Base-by-base conservation (phyloP, 2,888 invertebrate species). In the Leucoptera coffeella region DNA sequence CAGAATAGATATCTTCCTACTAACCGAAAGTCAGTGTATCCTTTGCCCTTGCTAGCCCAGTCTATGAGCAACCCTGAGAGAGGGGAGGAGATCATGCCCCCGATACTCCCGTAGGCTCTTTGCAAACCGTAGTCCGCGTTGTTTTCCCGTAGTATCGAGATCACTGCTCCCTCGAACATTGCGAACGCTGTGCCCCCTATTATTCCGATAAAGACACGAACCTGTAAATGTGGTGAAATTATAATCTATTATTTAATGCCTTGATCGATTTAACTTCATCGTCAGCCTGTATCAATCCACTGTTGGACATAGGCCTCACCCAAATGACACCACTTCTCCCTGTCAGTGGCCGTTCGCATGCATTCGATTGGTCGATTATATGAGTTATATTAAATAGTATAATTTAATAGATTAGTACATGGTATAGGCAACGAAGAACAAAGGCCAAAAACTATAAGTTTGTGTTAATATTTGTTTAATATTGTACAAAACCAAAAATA, bases 81-180 rank as follows among this genome's bases (percentile, higher is more conserved):
- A 2, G 85, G 85, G 1, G 85, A 83, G n/a, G 82, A 81, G 38
- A 85, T 81, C 80, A 85, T 84, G 14, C 82, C 83, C 2, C 85
- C 85, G 32, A 85, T 73, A 31, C 80, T 81, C 19, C 83, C 85
- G 44, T 83, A 85, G 29, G 85, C 78, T 30, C 83, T 64, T 55
- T 85, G 85, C 33, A 85, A 55, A 0, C 85, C 86, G 40, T 85
- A 85, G 56, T 85, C 85, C 1, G 84, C 85, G 37, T 79, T 75
- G 41, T 84, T 82, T 39, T 85, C 82, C 30, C 83, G 59, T 30
- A 85, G 58, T 38, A 85, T 82, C 4, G 85, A 81, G 30, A 86
- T 82, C 3, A 83, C 84, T 1, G 85, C 86, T 2, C 85, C 83
- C 52, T 85, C 85, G 45, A 85, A 85, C 82, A 86, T 84, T 14